Evolutionary conservation across 1,140 invertebrate genomes (phyloP), one percentile per base, ranked within the genome.

Genomic region (Pectinophora gossypiella): DNA sequence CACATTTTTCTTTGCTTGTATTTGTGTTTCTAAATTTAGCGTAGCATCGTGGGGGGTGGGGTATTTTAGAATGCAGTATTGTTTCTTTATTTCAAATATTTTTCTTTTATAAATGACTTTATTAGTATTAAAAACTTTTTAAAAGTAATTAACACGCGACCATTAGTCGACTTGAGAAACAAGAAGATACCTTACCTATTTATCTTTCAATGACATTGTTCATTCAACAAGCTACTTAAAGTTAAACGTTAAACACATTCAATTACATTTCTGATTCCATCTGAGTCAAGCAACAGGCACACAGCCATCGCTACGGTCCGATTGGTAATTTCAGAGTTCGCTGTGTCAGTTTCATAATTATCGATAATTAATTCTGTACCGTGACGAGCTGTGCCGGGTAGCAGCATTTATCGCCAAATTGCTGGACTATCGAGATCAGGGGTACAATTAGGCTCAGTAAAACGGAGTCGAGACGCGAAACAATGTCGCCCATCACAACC

Each of bases 301-400:
- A 7, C 10, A n/a, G n/a, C n/a, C n/a, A 15, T 40, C 36, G n/a
- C 13, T 40, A 16, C 36, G 23, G 23, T 27, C 23, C n/a, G 36
- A 40, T 18, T 15, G 16, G 36, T 40, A 40, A 40, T 40, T 38
- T 18, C 7, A 40, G 36, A 50, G 42, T 48, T 23, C 20, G 40
- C 15, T 20, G 18, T 51, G 52, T 61, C 57, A 76, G 73, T 76
- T 72, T 51, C 64, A 73, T 76, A 61, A 76, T 73, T 67, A 64
- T 67, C 43, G 54, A 42, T 66, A 67, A 72, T 76, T 73, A 74
- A 63, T 64, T 59, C 66, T 68, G 48, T 38, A 64, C 65, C 70
- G 70, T 76, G 68, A 76, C 70, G 62, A 56, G 49, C 16, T 15
- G 36, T 51, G 35, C 27, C 35, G 53, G 38, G 48, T 54, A 43